Evolutionary conservation across 92 coral and sea anemone genomes (phyloP).

Genomic region (Pocillopora meandrina): DNA sequence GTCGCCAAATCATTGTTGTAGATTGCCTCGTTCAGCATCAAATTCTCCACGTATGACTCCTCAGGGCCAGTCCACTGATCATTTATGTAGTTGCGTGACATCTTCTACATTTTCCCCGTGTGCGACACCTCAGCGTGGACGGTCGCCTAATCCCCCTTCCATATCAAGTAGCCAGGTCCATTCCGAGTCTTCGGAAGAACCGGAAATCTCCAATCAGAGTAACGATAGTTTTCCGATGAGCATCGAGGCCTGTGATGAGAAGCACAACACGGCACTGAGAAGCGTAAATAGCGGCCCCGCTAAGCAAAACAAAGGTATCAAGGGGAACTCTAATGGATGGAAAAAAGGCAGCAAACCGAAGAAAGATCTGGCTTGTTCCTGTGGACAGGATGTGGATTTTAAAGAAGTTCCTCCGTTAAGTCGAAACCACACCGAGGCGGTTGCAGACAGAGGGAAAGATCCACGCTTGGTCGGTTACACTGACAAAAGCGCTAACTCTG

Average conservation of each 20-base stretch:
- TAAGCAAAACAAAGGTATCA: not conserved
- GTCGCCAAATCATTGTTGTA: too few relatives aligned
- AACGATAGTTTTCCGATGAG: conserved; percentile 23
- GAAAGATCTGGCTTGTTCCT: not conserved
- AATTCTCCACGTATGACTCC: not conserved
- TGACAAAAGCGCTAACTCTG: not conserved
- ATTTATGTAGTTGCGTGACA: not conserved
- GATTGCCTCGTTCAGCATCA: too few relatives aligned
- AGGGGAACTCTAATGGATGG: not conserved
- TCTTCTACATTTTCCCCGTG: not conserved
- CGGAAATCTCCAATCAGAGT: conserved; percentile 20
- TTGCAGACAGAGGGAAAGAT: conserved; percentile 1
- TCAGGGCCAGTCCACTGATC: not conserved
- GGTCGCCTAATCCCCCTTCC: conserved; percentile 17
- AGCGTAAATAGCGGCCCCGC: not conserved
- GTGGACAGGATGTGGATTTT: not conserved
- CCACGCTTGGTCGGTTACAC: not conserved
- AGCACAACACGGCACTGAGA: not conserved
- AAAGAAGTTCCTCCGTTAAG: not conserved
- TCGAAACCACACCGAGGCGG: not conserved
- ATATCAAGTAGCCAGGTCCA: not conserved
- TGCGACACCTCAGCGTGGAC: conserved; percentile 4
- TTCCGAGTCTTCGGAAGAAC: conserved; percentile 13
- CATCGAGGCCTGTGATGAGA: conserved; percentile 23
- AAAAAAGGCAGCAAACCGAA: not conserved